Evolutionary conservation across 2,113 vertebrate species (phyloP).

Genomic region (Lagopus muta): DNA sequence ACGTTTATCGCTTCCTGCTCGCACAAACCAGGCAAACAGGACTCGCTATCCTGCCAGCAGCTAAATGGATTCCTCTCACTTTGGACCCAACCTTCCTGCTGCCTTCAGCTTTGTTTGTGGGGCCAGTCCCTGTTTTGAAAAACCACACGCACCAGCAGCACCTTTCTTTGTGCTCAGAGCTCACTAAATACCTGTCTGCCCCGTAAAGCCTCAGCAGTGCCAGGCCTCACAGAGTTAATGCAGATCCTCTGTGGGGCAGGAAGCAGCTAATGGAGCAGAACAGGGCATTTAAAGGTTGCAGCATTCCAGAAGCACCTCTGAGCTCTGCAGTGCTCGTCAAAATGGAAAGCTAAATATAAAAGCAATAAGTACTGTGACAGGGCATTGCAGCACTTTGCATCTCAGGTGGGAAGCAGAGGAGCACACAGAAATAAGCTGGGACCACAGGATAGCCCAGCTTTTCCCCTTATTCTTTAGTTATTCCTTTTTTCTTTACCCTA

Average conservation of each 20-base stretch:
- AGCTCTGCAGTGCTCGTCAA: neutral
- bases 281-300: too few species aligned
- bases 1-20: neutral
- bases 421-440: neutral
- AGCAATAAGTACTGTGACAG: neutral
- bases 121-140: neutral
- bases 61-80: neutral
- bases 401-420: neutral
- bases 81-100: neutral
- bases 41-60: neutral
- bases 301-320: neutral
- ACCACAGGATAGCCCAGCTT: neutral
- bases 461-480: neutral
- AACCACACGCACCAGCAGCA: neutral
- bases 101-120: neutral
- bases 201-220: neutral
- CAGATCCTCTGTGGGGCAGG: accelerated
- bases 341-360: neutral
- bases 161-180: neutral
- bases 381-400: neutral
- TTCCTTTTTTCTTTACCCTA: too few species aligned
- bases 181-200: neutral
- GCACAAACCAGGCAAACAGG: neutral
- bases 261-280: neutral
- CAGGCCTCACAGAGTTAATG: neutral